Evolutionary conservation across 30 jellyfish, hydroid and myxozoan genomes (phyloP).

Genomic region (Mastigias papua): DNA sequence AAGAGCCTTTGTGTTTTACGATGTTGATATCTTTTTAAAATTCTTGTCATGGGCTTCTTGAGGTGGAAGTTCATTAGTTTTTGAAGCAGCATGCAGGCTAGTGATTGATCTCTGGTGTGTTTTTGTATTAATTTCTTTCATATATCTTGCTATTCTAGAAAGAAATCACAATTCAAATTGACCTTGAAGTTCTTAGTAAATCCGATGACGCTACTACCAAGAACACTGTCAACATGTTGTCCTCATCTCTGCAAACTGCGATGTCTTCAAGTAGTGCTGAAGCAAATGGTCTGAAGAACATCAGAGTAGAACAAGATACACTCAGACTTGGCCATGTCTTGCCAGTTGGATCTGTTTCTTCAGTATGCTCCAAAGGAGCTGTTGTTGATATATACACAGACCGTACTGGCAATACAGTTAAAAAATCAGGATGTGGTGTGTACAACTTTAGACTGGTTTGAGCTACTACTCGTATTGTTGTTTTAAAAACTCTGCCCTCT

Average conservation of each 20-base stretch:
- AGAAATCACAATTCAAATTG: constrained; percentile 78
- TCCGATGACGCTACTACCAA: constrained; percentile 41
- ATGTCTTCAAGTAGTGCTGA: constrained; percentile 44
- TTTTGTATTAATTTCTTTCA: neutral
- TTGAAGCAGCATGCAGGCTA: no score
- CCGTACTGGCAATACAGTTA: constrained; percentile 1
- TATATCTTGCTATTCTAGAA: constrained; percentile 18
- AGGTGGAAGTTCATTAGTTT: no score
- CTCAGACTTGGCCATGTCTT: constrained; percentile 68
- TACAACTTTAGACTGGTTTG: neutral
- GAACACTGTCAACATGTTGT: constrained; percentile 11
- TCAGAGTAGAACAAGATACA: constrained; percentile 81
- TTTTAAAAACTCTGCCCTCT: no score
- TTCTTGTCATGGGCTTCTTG: no score
- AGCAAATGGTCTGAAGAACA: constrained; percentile 72
- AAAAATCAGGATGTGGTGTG: constrained; percentile 73
- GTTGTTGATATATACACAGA: constrained; percentile 56
- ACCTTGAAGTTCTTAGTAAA: constrained; percentile 80
- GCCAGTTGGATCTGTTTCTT: constrained; percentile 90
- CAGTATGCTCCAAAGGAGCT: constrained; percentile 87
- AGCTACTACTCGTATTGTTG: neutral
- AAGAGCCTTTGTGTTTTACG: no score
- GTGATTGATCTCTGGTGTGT: no score
- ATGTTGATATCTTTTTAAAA: no score
- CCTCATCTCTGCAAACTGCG: constrained; percentile 38